Percentiles rank a stretch among this genome's conserved stretches.
These are phyloP conservation scores for Eospalax fontanierii DNA, from an alignment of 2,797 vertebrate species.

Conservation along the genomic window DNA sequence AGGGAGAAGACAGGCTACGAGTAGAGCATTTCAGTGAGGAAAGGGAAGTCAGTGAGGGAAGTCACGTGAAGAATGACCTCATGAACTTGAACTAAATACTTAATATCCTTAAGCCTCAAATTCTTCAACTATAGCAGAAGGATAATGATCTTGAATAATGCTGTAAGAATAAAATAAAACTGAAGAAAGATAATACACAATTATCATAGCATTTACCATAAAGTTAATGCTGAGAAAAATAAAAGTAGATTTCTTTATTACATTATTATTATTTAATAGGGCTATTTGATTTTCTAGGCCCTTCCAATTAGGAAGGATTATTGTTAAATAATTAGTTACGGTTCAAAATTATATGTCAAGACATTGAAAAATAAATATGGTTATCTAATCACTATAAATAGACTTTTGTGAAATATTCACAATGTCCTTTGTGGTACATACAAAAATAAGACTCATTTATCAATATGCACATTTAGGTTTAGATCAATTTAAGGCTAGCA, in stretches of 20 bases:
- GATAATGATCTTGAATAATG: not conserved
- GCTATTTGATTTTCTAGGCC: not conserved
- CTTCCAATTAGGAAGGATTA: not conserved
- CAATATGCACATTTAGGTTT: not conserved
- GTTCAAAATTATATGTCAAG: not conserved
- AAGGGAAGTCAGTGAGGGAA: not conserved
- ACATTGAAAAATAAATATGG: not conserved
- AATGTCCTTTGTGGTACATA: not conserved
- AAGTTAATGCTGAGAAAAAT: not conserved
- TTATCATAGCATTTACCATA: not conserved
- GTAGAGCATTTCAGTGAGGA: not conserved
- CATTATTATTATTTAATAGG: not conserved
- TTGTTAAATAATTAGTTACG: not conserved
- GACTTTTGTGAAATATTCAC: not conserved
- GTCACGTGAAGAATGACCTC: too few relatives aligned
- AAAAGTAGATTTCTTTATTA: not conserved
- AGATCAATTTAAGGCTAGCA: not conserved
- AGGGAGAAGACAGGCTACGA: not conserved
- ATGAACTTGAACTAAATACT: not conserved
- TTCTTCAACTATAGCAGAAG: conserved; percentile 12
- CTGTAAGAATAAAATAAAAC: not conserved
- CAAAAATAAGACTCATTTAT: not conserved
- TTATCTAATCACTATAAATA: not conserved
- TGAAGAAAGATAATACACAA: not conserved
- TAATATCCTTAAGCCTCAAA: not conserved